Percentiles rank a stretch among this genome's conserved stretches.
Conservation (phyloP, 2,888 invertebrate genomes). For the Fabriciana adippe region DNA sequence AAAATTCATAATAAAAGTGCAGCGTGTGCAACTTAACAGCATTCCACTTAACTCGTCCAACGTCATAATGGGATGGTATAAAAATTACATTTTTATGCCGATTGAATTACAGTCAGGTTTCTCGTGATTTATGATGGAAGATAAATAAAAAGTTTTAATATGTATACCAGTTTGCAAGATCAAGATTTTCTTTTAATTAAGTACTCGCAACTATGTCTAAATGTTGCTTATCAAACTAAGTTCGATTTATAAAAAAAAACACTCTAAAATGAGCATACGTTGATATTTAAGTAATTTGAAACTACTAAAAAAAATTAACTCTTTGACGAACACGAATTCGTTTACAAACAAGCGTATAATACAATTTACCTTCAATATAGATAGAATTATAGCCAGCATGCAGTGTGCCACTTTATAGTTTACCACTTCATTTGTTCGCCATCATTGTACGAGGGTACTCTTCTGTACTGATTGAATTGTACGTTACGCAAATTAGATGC, state of each 20-base stretch:
- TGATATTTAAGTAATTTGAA: too few relatives aligned
- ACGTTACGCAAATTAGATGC: conserved; percentile 3
- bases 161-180: too few relatives aligned
- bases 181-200: too few relatives aligned
- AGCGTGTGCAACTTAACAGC: conserved; percentile 18
- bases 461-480: background rate
- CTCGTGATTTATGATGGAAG: conserved; percentile 4
- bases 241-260: too few relatives aligned
- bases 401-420: conserved; percentile 12
- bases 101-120: conserved; percentile 23
- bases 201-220: too few relatives aligned
- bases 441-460: background rate
- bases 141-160: background rate
- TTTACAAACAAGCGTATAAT: conserved; percentile 14
- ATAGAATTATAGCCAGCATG: conserved; percentile 13
- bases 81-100: conserved; percentile 27
- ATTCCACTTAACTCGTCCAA: conserved; percentile 17
- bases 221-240: too few relatives aligned
- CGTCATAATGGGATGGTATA: conserved; percentile 7
- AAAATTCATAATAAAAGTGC: conserved; percentile 17
- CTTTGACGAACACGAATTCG: background rate
- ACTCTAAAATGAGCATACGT: too few relatives aligned
- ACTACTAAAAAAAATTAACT: too few relatives aligned
- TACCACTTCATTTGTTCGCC: conserved; percentile 15
- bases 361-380: conserved; percentile 12